These are phyloP conservation scores for Leptonema lineaticorne DNA, from an alignment of 1,140 invertebrate genomes.

Conservation along the genomic window DNA sequence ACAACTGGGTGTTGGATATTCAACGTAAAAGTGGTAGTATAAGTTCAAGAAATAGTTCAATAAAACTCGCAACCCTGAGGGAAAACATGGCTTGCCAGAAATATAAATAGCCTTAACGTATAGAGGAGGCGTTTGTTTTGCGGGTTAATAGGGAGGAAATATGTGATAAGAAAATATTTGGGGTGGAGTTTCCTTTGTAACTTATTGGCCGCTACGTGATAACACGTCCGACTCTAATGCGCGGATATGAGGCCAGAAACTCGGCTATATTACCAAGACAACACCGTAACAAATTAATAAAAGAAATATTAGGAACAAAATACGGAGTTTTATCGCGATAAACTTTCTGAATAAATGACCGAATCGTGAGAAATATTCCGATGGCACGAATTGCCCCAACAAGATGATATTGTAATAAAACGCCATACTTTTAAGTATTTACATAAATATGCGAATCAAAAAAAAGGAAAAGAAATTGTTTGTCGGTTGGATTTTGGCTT, in stretches of 20 bases:
- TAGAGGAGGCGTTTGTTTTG: constrained; percentile 41
- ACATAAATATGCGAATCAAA: neutral
- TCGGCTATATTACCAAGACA: neutral
- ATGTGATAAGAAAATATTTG: constrained; percentile 43
- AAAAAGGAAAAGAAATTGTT: neutral
- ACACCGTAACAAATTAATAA: constrained; percentile 11
- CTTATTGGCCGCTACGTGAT: constrained; percentile 38
- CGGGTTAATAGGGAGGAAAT: constrained; percentile 42
- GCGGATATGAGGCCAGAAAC: constrained; percentile 1
- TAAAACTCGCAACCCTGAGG: constrained; percentile 38
- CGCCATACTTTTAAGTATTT: neutral
- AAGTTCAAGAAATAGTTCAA: constrained; percentile 40
- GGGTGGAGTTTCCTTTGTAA: constrained; percentile 31
- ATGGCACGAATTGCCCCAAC: no score
- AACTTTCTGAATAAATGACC: neutral
- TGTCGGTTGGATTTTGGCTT: constrained; percentile 11
- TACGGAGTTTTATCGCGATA: neutral
- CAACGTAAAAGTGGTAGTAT: constrained; percentile 25
- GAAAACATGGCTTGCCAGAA: constrained; percentile 36
- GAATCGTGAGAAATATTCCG: neutral
- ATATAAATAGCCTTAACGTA: constrained; percentile 41
- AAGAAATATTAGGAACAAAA: neutral
- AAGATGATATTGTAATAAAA: no score
- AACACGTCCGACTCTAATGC: constrained; percentile 32
- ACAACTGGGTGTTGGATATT: constrained; percentile 20